Evolutionary conservation across 2,888 invertebrate species (phyloP).

Genomic region (Papilio protenor): DNA sequence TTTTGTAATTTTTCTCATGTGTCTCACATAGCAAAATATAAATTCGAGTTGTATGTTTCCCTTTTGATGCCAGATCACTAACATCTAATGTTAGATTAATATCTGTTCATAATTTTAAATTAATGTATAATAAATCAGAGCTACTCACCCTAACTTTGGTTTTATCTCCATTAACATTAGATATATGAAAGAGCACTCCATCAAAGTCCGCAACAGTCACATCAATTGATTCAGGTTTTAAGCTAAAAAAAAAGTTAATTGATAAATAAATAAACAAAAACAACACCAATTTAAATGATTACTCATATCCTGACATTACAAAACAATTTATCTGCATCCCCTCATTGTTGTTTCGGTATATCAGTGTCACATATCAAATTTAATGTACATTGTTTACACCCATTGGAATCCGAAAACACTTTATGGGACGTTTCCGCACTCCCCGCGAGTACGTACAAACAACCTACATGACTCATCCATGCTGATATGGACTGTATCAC

Average conservation of each 20-base stretch:
- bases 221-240: conserved; percentile 98
- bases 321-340: conserved; percentile 46
- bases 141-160: conserved; percentile 96
- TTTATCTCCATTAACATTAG: conserved; percentile 98
- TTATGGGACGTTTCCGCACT: conserved; percentile 75
- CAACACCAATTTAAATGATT: conserved; percentile 47
- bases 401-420: conserved; percentile 72
- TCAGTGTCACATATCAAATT: conserved; percentile 52
- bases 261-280: conserved; percentile 41
- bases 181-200: conserved; percentile 99
- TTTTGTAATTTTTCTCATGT: neutral
- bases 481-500: conserved; percentile 74
- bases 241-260: conserved; percentile 86
- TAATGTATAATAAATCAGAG: neutral
- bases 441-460: conserved; percentile 69
- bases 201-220: conserved; percentile 98
- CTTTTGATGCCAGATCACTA: neutral
- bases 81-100: neutral
- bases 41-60: neutral
- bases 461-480: conserved; percentile 76
- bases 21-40: neutral
- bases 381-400: conserved; percentile 67
- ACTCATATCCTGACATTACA: conserved; percentile 57
- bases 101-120: neutral
- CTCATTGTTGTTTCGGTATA: conserved; percentile 46